phyloP scores from a whole-genome alignment of 2,797 vertebrate genomes.

The Euthynnus affinis region DNA sequence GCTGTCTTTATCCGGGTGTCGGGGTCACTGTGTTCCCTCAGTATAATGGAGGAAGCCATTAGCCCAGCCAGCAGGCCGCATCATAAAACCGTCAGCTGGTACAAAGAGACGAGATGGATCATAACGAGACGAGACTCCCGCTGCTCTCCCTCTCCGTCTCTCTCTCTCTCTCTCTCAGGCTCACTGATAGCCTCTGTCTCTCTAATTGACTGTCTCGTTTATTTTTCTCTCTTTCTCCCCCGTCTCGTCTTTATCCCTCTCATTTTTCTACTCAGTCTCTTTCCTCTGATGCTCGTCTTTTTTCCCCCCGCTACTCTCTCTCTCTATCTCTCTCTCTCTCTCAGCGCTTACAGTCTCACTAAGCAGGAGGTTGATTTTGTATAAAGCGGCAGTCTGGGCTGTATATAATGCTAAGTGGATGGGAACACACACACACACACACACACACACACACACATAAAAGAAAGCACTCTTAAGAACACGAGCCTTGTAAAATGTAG shows the following conservation, averaged over 20 bases:
- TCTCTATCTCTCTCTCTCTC: conserved; percentile 6
- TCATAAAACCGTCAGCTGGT: conserved; percentile 77
- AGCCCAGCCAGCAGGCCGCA: conserved; percentile 74
- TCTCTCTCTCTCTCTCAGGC: conserved; percentile 44
- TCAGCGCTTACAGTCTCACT: conserved; percentile 23
- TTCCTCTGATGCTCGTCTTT: conserved; percentile 30
- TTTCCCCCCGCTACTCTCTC: neutral
- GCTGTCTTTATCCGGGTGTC: conserved; percentile 64
- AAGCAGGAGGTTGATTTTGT: conserved; percentile 62
- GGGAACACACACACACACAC: conserved; percentile 39
- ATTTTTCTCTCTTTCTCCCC: conserved; percentile 51
- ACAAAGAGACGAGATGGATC: conserved; percentile 80
- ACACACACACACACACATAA: conserved; percentile 38
- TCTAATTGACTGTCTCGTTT: conserved; percentile 71
- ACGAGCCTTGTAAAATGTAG: neutral
- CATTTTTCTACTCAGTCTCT: conserved; percentile 55
- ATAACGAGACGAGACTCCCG: conserved; percentile 69
- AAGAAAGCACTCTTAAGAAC: neutral
- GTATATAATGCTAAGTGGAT: conserved; percentile 51
- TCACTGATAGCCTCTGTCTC: conserved; percentile 71
- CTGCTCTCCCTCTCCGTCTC: conserved; percentile 45
- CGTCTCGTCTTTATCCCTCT: conserved; percentile 61
- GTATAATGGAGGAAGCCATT: conserved; percentile 79
- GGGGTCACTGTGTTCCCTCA: conserved; percentile 74
- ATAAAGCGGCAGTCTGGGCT: conserved; percentile 45